A percentile compares a stretch with the other conserved stretches of the same genome.
These are phyloP conservation scores for Molothrus ater DNA, from an alignment of 2,797 vertebrate genomes.

Conservation along the genomic window DNA sequence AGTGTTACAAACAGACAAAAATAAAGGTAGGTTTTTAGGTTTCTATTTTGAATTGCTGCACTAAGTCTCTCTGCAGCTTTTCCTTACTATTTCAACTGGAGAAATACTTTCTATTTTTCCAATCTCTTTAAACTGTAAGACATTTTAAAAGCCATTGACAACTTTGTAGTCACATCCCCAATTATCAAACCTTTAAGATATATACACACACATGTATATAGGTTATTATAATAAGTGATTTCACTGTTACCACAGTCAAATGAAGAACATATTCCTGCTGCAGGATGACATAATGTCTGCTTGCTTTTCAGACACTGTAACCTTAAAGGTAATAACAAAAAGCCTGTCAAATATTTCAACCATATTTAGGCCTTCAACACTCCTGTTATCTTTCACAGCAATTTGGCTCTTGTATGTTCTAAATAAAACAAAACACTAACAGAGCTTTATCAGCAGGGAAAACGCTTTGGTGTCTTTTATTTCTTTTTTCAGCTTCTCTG, in stretches of 20 bases:
- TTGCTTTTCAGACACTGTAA: background rate
- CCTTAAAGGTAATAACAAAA: background rate
- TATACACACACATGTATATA: rapidly evolving
- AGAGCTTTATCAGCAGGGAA: background rate
- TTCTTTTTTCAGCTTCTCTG: background rate
- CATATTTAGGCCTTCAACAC: background rate
- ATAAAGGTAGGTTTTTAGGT: background rate
- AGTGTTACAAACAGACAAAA: background rate
- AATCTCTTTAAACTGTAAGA: background rate
- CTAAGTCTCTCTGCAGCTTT: background rate
- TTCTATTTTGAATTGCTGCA: background rate
- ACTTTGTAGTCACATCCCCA: background rate
- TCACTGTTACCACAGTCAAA: background rate
- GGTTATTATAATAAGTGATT: background rate
- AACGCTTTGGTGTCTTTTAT: background rate
- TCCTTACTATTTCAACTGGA: background rate
- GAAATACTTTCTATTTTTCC: background rate
- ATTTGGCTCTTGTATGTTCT: background rate
- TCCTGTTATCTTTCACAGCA: background rate
- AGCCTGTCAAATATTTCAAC: background rate
- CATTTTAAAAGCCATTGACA: background rate
- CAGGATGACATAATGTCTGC: background rate
- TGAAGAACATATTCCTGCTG: background rate
- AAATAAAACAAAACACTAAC: background rate
- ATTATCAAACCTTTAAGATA: background rate